Base-by-base conservation (phyloP, 1,140 invertebrate genomes). In the Helicoverpa armigera region DNA sequence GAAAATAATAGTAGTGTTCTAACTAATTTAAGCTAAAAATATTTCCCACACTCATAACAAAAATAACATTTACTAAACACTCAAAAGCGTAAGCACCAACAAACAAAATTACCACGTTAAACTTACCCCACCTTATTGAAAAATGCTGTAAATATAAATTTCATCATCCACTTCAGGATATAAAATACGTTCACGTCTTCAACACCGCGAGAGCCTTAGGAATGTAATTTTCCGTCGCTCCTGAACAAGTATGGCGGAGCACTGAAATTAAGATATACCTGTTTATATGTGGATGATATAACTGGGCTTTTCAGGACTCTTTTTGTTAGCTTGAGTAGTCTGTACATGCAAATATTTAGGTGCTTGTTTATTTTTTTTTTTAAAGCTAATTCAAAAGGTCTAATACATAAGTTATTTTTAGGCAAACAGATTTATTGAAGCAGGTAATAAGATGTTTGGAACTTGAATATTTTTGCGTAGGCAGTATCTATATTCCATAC, bases 151-250 rank as follows among this genome's bases (percentile, higher is more conserved):
- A 43, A 48, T 67, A 67, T 67, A 35, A 67, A 67, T 67, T 50
- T 67, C 48, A 50, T 67, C 63, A n/a, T 9, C 63, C 12, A n/a
- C 4, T 67, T 16, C 14, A 35, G 67, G 18, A 70, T 54, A 70
- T 70, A 53, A 70, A 70, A 70, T 70, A 43, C 67, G 12, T 51
- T 23, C 67, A 70, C 67, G 67, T 53, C 14, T 14, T 18, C 50
- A 54, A 70, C 67, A 70, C 48, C 67, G 48, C 4, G 16, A 70
- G 67, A 53, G 14, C 50, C 50, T 70, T 54, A 31, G 67, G 67
- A 70, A 70, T 70, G 67, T 70, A 54, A 70, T 70, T 70, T 70
- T 70, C 48, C 67, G 48, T 70, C 4, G 50, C 13, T 53, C 67
- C 18, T 54, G 29, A 13, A 18, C 67, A 70, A 70, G 48, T 54